phyloP scores from a whole-genome alignment of 92 coral and sea anemone genomes.

The Zoanthus sansibaricus region DNA sequence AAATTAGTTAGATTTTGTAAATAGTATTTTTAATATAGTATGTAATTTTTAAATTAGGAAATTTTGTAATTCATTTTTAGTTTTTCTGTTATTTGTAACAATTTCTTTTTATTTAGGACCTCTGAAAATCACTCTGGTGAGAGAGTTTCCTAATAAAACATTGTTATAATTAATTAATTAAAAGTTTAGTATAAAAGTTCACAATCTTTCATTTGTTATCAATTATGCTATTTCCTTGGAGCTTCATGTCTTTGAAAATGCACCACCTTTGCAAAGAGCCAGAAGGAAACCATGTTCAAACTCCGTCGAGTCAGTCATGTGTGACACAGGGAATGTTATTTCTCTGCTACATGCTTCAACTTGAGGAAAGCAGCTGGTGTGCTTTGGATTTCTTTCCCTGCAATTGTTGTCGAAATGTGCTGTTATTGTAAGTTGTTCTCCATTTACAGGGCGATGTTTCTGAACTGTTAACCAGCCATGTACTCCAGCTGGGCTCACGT shows the following conservation, averaged over 20 bases:
- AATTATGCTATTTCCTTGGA: conserved; percentile 39
- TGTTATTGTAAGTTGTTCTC: conserved; percentile 51
- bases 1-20: no score
- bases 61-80: no score
- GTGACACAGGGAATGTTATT: conserved; percentile 75
- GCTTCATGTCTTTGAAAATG: conserved; percentile 59
- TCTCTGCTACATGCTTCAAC: conserved; percentile 73
- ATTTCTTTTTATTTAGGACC: no score
- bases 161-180: no score
- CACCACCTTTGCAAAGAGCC: conserved; percentile 64
- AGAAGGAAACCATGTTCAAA: conserved; percentile 56
- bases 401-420: conserved; percentile 76
- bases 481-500: conserved; percentile 71
- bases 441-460: conserved; percentile 77
- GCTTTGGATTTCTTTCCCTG: conserved; percentile 68
- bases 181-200: conserved; percentile 47
- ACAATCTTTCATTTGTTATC: conserved; percentile 51
- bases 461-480: conserved; percentile 86
- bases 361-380: conserved; percentile 77
- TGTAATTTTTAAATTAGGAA: no score
- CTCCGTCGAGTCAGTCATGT: conserved; percentile 66
- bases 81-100: no score
- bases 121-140: no score
- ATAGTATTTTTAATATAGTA: no score
- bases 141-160: no score